These are phyloP conservation scores for Theropithecus gelada DNA, from an alignment of 2,113 vertebrate genomes.

Conservation along the genomic window DNA sequence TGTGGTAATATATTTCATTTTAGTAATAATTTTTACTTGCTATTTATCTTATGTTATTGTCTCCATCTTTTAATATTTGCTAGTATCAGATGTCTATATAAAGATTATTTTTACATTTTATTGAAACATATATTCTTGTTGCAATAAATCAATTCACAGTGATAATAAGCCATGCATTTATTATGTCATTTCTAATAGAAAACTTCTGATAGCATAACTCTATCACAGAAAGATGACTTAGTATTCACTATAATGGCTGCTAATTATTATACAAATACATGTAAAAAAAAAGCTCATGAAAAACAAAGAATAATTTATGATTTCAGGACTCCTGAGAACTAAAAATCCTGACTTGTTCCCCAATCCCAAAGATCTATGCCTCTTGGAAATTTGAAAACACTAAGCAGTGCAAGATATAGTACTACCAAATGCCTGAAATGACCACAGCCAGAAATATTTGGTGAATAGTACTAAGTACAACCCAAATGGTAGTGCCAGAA, in stretches of 20 bases:
- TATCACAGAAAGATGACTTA: neutral
- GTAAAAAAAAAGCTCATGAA: neutral
- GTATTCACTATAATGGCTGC: neutral
- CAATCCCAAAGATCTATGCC: neutral
- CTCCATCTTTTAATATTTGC: neutral
- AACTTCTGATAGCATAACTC: neutral
- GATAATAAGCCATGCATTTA: neutral
- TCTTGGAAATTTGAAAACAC: neutral
- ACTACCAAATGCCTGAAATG: neutral
- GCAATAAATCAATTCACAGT: neutral
- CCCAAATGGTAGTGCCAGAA: neutral
- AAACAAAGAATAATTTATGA: neutral
- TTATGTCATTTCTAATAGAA: neutral
- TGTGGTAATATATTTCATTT: neutral
- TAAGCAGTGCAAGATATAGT: neutral
- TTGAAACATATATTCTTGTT: neutral
- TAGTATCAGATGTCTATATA: neutral
- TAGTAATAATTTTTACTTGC: neutral
- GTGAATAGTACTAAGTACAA: neutral
- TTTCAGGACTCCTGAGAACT: neutral
- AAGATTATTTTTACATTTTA: neutral
- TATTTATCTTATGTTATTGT: neutral
- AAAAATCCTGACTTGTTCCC: neutral
- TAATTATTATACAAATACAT: neutral
- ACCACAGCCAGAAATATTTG: neutral